Evolutionary conservation across 2,113 vertebrate genomes (phyloP), one percentile per base, ranked within the genome.

Genomic region (Calyptommatus sinebrachiatus): DNA sequence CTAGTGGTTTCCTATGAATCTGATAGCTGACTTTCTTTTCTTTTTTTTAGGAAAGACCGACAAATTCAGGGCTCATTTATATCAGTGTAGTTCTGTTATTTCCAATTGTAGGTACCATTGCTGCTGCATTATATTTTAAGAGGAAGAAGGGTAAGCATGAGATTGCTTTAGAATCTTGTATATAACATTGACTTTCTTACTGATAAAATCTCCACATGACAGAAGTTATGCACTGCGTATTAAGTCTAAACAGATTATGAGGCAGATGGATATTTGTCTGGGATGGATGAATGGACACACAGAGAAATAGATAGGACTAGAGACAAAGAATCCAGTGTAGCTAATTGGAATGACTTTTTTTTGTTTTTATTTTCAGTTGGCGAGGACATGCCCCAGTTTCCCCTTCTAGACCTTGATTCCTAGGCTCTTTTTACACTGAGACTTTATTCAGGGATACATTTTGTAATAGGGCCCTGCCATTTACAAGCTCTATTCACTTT

Each of bases 121-220:
- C 6, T 26, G 50, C 0, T 2, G 69, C 83, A 61, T 20, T 85
- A 67, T 46, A 0, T 0, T 20, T 84, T 35, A 46, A 14, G 14
- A 77, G 80, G 83, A 82, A 53, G 21, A 2, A 2, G 1, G 87
- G 89, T 92, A 90, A 89, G 88, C 50, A 1, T 57, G 53, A 16
- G 18, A 18, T 57, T 57, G 53, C 53, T 21, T 68, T 14, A 4
- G 46, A 22, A 82, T 63, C 48, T 50, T 50, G 48, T 50, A 50
- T 50, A 50, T 50, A 50, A 50, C 8, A 50, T 50, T 50, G 48
- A 50, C 48, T 50, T 50, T 50, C 48, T 50, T 50, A 50, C 8
- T 50, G 48, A 14, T 50, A 50, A 50, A 50, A 50, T 50, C 50
- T 22, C 71, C 14, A 31, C 20, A 21, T 35, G 8, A 31, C 1